phyloP scores from a whole-genome alignment of 2,797 vertebrate species.

The Hyperoplus lanceolatus region DNA sequence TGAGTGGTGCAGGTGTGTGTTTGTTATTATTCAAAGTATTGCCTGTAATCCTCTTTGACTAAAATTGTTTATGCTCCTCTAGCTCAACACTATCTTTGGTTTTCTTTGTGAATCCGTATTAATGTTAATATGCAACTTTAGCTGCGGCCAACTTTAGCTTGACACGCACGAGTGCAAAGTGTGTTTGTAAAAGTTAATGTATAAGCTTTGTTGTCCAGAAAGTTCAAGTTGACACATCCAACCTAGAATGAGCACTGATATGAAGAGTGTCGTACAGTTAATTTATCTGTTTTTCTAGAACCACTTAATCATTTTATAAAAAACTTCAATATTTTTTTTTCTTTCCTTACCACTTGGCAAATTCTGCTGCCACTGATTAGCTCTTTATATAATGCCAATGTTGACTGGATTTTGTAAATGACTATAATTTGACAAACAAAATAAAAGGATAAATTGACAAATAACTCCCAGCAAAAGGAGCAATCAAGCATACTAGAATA shows the following conservation, averaged over 20 bases:
- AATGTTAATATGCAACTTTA: conserved; percentile 20
- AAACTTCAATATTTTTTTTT: background rate
- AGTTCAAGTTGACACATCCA: conserved; percentile 25
- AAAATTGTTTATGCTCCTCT: background rate
- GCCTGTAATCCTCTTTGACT: too few relatives aligned
- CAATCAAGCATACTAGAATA: background rate
- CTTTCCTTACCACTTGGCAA: too few relatives aligned
- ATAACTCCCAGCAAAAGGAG: background rate
- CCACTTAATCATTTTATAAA: background rate
- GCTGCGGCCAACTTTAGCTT: background rate
- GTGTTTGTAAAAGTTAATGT: conserved; percentile 74
- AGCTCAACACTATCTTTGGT: background rate
- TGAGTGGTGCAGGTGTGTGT: background rate
- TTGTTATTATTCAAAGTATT: background rate
- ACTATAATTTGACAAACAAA: too few relatives aligned
- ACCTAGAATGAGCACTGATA: conserved; percentile 1
- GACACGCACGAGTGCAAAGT: conserved; percentile 67
- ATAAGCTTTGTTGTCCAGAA: conserved; percentile 59
- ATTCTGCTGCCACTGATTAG: too few relatives aligned
- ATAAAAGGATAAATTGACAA: background rate
- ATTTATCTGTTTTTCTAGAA: background rate
- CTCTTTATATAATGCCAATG: too few relatives aligned
- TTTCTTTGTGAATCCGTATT: background rate
- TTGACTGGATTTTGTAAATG: too few relatives aligned
- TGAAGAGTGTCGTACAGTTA: background rate